A percentile compares a stretch with the other conserved stretches of the same genome.
phyloP scores from a whole-genome alignment of 92 coral and sea anemone species.

The Epizoanthus stellaris region DNA sequence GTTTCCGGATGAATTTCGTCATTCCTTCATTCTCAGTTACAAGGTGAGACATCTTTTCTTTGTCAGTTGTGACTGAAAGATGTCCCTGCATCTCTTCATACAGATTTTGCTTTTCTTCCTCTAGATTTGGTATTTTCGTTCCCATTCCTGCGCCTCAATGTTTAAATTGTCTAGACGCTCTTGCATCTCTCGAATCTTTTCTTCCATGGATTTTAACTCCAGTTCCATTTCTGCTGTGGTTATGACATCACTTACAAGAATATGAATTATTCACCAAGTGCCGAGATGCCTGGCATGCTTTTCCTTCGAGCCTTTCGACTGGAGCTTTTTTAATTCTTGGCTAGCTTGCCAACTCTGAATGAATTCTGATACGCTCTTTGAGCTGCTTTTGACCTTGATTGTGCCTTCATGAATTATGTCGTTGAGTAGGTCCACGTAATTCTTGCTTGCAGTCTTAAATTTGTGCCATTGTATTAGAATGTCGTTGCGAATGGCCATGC shows the following conservation, averaged over 20 bases:
- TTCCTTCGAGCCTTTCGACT: constrained; percentile 24
- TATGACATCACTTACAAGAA: constrained; percentile 50
- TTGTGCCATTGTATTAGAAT: constrained; percentile 21
- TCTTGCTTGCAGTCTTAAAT: neutral
- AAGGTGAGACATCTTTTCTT: constrained; percentile 35
- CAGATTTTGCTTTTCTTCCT: constrained; percentile 45
- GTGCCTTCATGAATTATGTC: constrained; percentile 43
- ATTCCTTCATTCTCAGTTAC: constrained; percentile 38
- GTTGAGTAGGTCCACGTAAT: constrained; percentile 39
- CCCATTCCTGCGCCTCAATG: constrained; percentile 59
- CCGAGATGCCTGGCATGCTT: neutral
- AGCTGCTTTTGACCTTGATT: constrained; percentile 42
- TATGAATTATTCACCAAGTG: constrained; percentile 14
- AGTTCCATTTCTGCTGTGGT: constrained; percentile 43
- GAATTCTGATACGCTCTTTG: constrained; percentile 14
- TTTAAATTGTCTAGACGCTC: neutral
- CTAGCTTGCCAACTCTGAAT: constrained; percentile 28
- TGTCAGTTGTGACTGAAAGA: neutral
- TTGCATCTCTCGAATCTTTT: constrained; percentile 18
- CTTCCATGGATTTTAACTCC: constrained; percentile 29
- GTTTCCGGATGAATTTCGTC: constrained; percentile 37
- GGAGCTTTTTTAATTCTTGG: constrained; percentile 9
- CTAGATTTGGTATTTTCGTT: constrained; percentile 47
- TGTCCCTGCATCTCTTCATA: constrained; percentile 42
- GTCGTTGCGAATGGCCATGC: constrained; percentile 47